Conservation (phyloP, 1,140 invertebrate genomes). For the Notospermus geniculatus region DNA sequence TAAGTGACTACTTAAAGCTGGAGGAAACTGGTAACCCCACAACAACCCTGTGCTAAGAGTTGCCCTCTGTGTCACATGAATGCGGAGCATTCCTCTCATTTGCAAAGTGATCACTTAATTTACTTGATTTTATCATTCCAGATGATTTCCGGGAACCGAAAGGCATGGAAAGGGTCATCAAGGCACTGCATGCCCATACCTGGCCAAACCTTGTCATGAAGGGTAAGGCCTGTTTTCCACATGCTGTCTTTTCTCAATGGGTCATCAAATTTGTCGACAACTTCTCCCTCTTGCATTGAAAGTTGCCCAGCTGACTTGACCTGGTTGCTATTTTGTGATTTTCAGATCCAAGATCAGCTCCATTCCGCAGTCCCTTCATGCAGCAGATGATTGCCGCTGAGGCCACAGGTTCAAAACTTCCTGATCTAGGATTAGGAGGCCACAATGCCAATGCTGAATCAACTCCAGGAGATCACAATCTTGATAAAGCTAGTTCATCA, state of each 20-base stretch:
- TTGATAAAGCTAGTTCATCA: background rate
- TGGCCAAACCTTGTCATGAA: slow-evolving; percentile 76
- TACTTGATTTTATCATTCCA: slow-evolving; percentile 21
- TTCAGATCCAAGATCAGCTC: background rate
- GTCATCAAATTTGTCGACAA: too few relatives aligned
- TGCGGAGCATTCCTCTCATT: background rate
- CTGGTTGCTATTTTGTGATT: background rate
- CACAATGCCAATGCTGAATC: background rate
- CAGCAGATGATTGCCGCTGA: background rate
- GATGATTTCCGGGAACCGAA: slow-evolving; percentile 67
- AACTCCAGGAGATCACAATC: background rate
- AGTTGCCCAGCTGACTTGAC: too few relatives aligned
- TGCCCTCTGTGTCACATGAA: too few relatives aligned
- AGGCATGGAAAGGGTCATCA: slow-evolving; percentile 70
- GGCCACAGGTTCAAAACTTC: background rate
- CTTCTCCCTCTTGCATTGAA: too few relatives aligned
- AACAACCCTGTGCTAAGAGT: too few relatives aligned
- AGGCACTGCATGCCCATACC: slow-evolving; percentile 72
- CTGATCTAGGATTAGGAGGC: background rate
- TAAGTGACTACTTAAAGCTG: too few relatives aligned
- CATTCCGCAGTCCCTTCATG: background rate
- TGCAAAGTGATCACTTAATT: background rate
- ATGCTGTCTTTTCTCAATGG: too few relatives aligned
- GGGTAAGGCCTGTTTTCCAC: slow-evolving; percentile 50
- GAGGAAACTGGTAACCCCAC: too few relatives aligned